Conservation (phyloP, 2,888 invertebrate genomes). For the Hoplodrina ambigua region DNA sequence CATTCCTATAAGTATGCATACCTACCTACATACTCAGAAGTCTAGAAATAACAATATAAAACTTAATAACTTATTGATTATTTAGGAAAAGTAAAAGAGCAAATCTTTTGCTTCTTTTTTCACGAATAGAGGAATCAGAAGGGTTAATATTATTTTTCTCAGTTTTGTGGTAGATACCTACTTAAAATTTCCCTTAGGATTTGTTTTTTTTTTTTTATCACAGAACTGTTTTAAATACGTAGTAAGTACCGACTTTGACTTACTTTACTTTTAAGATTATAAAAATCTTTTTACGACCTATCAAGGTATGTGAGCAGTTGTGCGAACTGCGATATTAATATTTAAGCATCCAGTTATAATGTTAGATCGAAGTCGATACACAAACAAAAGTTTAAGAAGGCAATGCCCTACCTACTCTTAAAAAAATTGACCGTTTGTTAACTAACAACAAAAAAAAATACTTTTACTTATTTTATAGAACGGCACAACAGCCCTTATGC, state of each 20-base stretch:
- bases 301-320: not conserved
- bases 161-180: not conserved
- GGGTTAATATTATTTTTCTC: not conserved
- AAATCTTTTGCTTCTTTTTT: not conserved
- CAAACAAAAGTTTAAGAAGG: not conserved
- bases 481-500: constrained; percentile 98
- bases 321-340: constrained; percentile 9
- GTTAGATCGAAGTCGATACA: not conserved
- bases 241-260: not conserved
- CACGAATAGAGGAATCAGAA: not conserved
- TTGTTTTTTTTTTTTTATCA: not conserved
- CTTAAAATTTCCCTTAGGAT: not conserved
- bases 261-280: not conserved
- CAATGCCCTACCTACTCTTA: not conserved
- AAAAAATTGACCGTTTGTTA: not conserved
- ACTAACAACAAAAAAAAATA: not conserved
- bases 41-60: not conserved
- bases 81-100: not conserved
- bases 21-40: not conserved
- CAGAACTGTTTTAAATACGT: not conserved
- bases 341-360: not conserved
- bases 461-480: constrained; percentile 90
- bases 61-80: not conserved
- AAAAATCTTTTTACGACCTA: constrained; percentile 9
- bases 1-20: not conserved